Percentiles rank a stretch among this genome's conserved stretches.
These are phyloP conservation scores for Amphipoea oculea DNA, from an alignment of 2,888 invertebrate genomes.

Conservation along the genomic window DNA sequence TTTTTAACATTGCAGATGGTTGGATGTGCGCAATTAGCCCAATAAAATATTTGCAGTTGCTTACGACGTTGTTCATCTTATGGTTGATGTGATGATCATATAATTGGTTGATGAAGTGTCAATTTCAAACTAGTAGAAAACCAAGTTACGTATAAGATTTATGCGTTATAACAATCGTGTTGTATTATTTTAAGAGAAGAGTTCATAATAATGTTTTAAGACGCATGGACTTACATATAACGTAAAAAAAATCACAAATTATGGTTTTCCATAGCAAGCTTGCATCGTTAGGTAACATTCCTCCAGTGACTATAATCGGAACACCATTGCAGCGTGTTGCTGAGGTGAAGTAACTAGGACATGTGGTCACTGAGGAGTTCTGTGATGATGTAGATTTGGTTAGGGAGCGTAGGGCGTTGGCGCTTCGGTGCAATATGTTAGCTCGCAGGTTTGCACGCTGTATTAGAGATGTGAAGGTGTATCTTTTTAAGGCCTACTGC, in stretches of 20 bases:
- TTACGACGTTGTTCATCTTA: conserved; percentile 48
- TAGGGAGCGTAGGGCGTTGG: neutral
- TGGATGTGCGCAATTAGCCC: conserved; percentile 58
- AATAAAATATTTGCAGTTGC: conserved; percentile 60
- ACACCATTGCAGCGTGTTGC: neutral
- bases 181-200: neutral
- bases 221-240: neutral
- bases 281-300: neutral
- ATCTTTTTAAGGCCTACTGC: neutral
- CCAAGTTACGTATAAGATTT: conserved; percentile 9
- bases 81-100: conserved; percentile 55
- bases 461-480: neutral
- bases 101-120: conserved; percentile 60
- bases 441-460: neutral
- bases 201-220: neutral
- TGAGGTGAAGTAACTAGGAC: neutral
- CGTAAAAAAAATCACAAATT: neutral
- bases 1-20: conserved; percentile 63
- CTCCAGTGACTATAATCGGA: neutral
- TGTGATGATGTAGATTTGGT: neutral
- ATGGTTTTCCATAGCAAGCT: neutral
- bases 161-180: neutral
- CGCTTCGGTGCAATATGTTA: neutral
- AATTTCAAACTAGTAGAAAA: conserved; percentile 43
- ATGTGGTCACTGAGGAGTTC: neutral